These are phyloP conservation scores for Scaptomyza polygonia DNA, from an alignment of 2,888 invertebrate species.

Conservation along the genomic window DNA sequence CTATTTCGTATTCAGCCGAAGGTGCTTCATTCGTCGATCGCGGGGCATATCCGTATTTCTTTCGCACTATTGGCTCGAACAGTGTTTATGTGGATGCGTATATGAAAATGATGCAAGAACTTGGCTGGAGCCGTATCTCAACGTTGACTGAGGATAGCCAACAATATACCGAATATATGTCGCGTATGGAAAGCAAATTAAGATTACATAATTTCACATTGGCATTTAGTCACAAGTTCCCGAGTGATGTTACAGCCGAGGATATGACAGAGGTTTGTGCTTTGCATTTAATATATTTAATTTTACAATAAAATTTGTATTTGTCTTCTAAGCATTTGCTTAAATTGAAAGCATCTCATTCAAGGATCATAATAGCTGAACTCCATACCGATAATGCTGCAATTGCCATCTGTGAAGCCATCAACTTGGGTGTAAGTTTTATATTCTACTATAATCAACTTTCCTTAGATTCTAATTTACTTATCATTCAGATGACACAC, in stretches of 20 bases:
- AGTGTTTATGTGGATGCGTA: slow-evolving; percentile 87
- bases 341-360: slow-evolving; percentile 88
- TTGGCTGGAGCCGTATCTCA: slow-evolving; percentile 90
- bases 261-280: slow-evolving; percentile 46
- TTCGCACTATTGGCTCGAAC: slow-evolving; percentile 91
- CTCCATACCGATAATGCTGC: slow-evolving; percentile 90
- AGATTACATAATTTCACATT: slow-evolving; percentile 87
- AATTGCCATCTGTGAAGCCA: slow-evolving; percentile 92
- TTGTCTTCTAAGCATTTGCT: slow-evolving; percentile 85
- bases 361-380: slow-evolving; percentile 92
- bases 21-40: slow-evolving; percentile 89
- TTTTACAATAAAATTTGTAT: not conserved
- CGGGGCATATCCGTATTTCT: slow-evolving; percentile 90
- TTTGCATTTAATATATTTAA: too few species aligned
- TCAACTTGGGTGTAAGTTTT: slow-evolving; percentile 73
- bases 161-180: slow-evolving; percentile 91
- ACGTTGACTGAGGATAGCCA: slow-evolving; percentile 92
- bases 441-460: not conserved
- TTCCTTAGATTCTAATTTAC: too few species aligned
- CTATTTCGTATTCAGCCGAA: slow-evolving; percentile 92
- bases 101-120: slow-evolving; percentile 86
- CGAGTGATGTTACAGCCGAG: slow-evolving; percentile 82
- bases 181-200: slow-evolving; percentile 88
- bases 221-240: slow-evolving; percentile 89
- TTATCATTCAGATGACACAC: slow-evolving; percentile 87